phyloP scores from a whole-genome alignment of 2,113 vertebrate species.

The Panurus biarmicus region DNA sequence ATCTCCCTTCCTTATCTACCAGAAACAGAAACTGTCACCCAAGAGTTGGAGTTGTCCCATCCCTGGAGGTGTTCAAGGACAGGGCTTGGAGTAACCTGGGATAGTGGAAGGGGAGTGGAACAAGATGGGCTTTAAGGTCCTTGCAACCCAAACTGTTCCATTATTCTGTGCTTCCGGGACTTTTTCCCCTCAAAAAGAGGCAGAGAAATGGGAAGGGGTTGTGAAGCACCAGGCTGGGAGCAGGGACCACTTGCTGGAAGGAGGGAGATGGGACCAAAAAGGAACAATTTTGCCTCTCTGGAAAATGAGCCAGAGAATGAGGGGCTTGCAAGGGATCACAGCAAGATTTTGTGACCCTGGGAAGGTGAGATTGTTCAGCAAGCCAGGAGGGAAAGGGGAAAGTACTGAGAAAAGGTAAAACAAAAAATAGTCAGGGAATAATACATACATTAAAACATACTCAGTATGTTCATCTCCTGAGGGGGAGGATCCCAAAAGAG shows the following conservation, averaged over 20 bases:
- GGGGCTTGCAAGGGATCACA: background rate
- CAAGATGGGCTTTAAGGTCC: background rate
- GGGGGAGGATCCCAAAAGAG: background rate
- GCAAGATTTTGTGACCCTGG: background rate
- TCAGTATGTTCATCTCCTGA: background rate
- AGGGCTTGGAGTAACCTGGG: background rate
- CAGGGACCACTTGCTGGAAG: background rate
- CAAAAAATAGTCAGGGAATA: background rate
- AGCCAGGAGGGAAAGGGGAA: background rate
- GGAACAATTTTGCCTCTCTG: background rate
- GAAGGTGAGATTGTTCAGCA: background rate
- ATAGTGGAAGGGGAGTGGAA: background rate
- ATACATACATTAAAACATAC: rapidly evolving
- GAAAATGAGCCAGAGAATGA: background rate
- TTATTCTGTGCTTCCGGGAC: too few relatives aligned
- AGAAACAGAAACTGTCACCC: background rate
- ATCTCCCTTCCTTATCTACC: rapidly evolving
- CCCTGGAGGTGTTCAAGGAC: background rate
- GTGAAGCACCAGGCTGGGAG: background rate
- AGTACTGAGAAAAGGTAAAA: background rate
- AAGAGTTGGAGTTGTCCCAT: rapidly evolving
- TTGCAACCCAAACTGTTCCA: background rate
- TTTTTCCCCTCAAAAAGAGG: background rate
- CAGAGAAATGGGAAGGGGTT: background rate
- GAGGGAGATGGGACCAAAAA: background rate